Conservation (phyloP, 2,797 vertebrate genomes). For the Garrulus glandarius region DNA sequence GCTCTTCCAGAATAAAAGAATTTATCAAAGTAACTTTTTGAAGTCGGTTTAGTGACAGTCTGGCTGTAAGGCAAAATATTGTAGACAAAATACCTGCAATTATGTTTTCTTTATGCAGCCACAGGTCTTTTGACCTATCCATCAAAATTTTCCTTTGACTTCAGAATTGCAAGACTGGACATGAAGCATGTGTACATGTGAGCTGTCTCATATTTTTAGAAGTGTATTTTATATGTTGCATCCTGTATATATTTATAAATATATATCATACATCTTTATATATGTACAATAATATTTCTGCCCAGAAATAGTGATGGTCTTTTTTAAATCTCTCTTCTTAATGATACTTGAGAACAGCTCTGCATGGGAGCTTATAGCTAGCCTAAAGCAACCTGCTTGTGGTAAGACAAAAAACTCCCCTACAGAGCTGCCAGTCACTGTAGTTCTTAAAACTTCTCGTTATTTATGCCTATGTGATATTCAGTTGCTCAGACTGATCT, state of each 20-base stretch:
- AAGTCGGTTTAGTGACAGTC: not conserved
- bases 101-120: not conserved
- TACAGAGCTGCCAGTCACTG: not conserved
- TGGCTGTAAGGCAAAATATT: not conserved
- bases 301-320: not conserved
- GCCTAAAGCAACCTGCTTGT: not conserved
- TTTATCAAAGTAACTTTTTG: not conserved
- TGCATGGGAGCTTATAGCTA: not conserved
- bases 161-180: not conserved
- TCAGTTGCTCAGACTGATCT: not conserved
- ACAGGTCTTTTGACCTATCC: not conserved
- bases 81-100: not conserved
- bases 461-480: not conserved
- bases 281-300: conserved; percentile 36
- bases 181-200: not conserved
- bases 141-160: not conserved
- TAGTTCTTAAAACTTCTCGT: not conserved
- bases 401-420: not conserved
- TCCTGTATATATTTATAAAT: not conserved
- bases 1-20: not conserved
- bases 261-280: not conserved
- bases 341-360: not conserved
- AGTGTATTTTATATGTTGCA: not conserved
- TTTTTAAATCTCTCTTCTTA: not conserved
- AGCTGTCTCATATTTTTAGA: conserved; percentile 46